Conservation (phyloP, 2,888 invertebrate species). For the Dromius quadrimaculatus region DNA sequence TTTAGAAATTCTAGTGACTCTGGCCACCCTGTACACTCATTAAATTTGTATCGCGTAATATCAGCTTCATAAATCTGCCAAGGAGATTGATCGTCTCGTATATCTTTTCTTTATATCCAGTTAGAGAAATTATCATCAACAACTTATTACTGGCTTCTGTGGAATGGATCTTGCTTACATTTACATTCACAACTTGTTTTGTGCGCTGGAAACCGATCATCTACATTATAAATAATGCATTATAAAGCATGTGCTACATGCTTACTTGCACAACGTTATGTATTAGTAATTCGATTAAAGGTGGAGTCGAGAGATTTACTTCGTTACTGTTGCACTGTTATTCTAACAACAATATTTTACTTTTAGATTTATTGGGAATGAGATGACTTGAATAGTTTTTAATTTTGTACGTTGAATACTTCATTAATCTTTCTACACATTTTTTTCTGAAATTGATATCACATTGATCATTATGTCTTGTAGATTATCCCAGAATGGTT, state of each 20-base stretch:
- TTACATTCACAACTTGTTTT: constrained; percentile 40
- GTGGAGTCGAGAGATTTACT: constrained; percentile 22
- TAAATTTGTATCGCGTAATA: constrained; percentile 37
- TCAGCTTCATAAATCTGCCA: constrained; percentile 37
- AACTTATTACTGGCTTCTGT: constrained; percentile 43
- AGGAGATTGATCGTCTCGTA: constrained; percentile 17
- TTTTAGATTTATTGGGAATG: too few species aligned
- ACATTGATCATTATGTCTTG: too few species aligned
- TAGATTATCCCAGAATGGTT: too few species aligned
- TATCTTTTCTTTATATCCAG: constrained; percentile 23
- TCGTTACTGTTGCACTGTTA: constrained; percentile 16
- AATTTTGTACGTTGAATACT: too few species aligned
- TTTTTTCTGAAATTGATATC: too few species aligned
- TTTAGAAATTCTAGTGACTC: too few species aligned
- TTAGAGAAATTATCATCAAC: constrained; percentile 17
- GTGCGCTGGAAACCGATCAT: constrained; percentile 27
- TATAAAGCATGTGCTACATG: constrained; percentile 39
- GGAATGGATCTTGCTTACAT: too few species aligned
- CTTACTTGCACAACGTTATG: constrained; percentile 30
- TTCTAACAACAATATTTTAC: constrained; percentile 29
- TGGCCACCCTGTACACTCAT: too few species aligned
- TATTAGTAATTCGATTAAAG: constrained; percentile 36
- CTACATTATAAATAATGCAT: constrained; percentile 42
- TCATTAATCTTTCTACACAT: too few species aligned
- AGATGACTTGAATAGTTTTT: too few species aligned